Evolutionary conservation across 2,113 vertebrate genomes (phyloP).

Genomic region (Bettongia penicillata): DNA sequence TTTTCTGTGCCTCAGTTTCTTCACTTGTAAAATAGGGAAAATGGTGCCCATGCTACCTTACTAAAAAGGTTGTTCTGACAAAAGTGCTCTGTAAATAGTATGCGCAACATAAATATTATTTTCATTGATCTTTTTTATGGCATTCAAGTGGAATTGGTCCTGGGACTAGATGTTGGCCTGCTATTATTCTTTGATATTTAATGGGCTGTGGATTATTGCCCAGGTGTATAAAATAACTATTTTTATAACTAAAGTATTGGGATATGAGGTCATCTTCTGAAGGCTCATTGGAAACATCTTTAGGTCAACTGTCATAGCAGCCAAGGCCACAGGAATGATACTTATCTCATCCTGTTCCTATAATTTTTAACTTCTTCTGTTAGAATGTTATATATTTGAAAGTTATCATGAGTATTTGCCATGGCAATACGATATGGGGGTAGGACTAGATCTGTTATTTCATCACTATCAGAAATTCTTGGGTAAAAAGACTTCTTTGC

Average conservation of each 20-base stretch:
- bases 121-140: not conserved
- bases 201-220: not conserved
- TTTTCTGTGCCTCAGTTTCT: not conserved
- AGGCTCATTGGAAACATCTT: not conserved
- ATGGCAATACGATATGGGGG: not conserved
- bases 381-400: not conserved
- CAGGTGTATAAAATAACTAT: not conserved
- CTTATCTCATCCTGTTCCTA: not conserved
- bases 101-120: not conserved
- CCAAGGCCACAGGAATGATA: not conserved
- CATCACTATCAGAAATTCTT: not conserved
- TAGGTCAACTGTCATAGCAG: not conserved
- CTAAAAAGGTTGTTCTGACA: not conserved
- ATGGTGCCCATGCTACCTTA: not conserved
- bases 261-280: not conserved
- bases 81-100: not conserved
- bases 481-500: not conserved
- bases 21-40: not conserved
- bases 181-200: not conserved
- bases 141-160: not conserved
- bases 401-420: not conserved
- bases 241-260: not conserved
- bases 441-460: not conserved
- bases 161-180: not conserved
- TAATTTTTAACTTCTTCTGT: not conserved